Conservation (phyloP, 1,140 invertebrate genomes). For the Pseudomyrmex pallidus region DNA sequence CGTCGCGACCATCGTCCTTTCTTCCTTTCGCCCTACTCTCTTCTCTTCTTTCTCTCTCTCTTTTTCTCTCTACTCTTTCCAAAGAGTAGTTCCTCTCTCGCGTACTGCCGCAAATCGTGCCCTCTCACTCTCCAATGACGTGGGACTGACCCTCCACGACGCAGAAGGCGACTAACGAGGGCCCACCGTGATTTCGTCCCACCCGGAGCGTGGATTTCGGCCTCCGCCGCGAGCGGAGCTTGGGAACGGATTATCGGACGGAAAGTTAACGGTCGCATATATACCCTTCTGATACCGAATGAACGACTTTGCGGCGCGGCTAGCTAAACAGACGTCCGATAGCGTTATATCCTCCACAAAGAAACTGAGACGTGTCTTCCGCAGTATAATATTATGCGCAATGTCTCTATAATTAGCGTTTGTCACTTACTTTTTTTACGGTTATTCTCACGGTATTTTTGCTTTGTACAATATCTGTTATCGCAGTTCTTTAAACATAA, state of each 20-base stretch:
- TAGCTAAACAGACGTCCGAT: conserved; percentile 8
- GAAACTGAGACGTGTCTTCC: conserved; percentile 32
- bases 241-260: conserved; percentile 51
- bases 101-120: neutral
- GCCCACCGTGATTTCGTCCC: conserved; percentile 72
- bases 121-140: conserved; percentile 52
- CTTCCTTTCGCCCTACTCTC: conserved; percentile 56
- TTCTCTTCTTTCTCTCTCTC: neutral
- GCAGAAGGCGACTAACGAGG: conserved; percentile 70
- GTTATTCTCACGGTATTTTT: conserved; percentile 22
- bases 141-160: conserved; percentile 72
- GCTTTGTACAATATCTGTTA: conserved; percentile 7
- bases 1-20: conserved; percentile 63
- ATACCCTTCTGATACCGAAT: conserved; percentile 1
- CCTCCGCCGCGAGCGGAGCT: conserved; percentile 54
- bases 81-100: neutral
- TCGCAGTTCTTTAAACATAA: conserved; percentile 15
- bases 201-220: conserved; percentile 62
- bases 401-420: conserved; percentile 52
- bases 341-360: conserved; percentile 10
- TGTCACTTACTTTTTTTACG: conserved; percentile 49
- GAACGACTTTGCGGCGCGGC: conserved; percentile 19
- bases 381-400: conserved; percentile 41
- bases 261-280: conserved; percentile 43
- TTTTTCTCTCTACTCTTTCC: neutral